Base-by-base conservation (phyloP, 2,113 vertebrate genomes). In the Chaenocephalus aceratus region DNA sequence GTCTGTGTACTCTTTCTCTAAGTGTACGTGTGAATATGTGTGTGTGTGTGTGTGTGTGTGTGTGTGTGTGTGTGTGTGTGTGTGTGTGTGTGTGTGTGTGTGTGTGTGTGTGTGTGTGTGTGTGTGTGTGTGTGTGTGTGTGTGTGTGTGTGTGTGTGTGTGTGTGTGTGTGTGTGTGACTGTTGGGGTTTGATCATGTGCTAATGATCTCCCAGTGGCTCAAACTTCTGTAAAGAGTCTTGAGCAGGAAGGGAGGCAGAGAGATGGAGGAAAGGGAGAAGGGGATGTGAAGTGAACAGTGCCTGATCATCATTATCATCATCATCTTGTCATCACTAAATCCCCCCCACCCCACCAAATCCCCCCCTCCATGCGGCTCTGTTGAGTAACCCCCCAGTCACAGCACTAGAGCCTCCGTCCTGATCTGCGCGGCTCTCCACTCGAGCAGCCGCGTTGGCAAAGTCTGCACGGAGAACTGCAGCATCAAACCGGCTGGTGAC, bases 131-230 rank as follows among this genome's bases (percentile, higher is more conserved):
- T 60, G n/a, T 36, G 59, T 41, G 30, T 59, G 41, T 45, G 51
- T 26, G 52, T 54, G 16, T 68, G 45, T 72, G 64, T 51, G 23
- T 23, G 76, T 3, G 3, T 46, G 26, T 69, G 59, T 44, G 56
- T 62, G 67, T 53, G 63, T 79, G 67, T 53, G 63, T 79, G 48
- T 71, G 44, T 10, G 21, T 67, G 81, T 80, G 79, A 80, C 78
- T 79, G 83, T 75, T 41, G 82, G 72, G 80, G 90, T 91, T 91
- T 93, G 87, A 92, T 93, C 87, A 86, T 85, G 82, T 89, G 84
- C 90, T 92, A 93, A 93, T 92, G 90, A 93, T 91, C 88, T 93
- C 91, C 91, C 91, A 89, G 90, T 91, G 90, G 91, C 79, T 92
- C 85, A 86, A 84, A 91, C 88, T 89, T 89, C 87, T 87, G 79